Evolutionary conservation across 1,140 invertebrate genomes (phyloP), one percentile per base, ranked within the genome.

Genomic region (Riptortus pedestris): DNA sequence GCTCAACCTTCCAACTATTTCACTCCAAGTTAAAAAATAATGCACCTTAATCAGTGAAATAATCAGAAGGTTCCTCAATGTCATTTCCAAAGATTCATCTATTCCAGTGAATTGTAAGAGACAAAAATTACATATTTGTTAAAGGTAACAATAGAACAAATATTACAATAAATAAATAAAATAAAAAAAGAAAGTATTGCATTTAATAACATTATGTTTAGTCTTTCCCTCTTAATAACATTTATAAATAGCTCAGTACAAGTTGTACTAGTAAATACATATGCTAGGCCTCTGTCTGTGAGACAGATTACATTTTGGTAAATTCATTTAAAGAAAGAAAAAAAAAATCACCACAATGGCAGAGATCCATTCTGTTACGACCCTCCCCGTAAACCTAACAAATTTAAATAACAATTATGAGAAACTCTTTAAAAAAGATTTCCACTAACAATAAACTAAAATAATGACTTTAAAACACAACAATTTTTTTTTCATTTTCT

Each of bases 401-500:
- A 55, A 55, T 55, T 24, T 20, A 55, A 1, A 55, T 55, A 55
- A 55, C 51, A 55, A 55, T 38, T 38, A 38, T 24, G 51, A 26
- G 51, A 55, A 55, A 55, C 51, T 18, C 26, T 55, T 55, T 24
- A 55, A 55, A 55, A 55, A 14, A 55, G 26, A 24, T 55, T 55
- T 22, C 26, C 24, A 18, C 24, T 55, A 27, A 55, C 24, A 55
- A 55, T 24, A 55, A 55, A 55, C 24, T 55, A 55, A 55, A 55
- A 55, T 52, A 52, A 52, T 55, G 51, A 55, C 24, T 55, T 55
- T 24, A 55, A 55, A 55, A 55, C 51, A 55, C 51, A 55, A 55
- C 51, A 55, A 55, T 55, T 55, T 55, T 51, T 51, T 55, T 55
- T 55, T 16, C 24, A 55, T 38, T 38, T 38, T 5, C 14, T 7